Evolutionary conservation across 35 echinoderm and acorn worm genomes (phyloP).

Genomic region (Stichopus chloronotus): DNA sequence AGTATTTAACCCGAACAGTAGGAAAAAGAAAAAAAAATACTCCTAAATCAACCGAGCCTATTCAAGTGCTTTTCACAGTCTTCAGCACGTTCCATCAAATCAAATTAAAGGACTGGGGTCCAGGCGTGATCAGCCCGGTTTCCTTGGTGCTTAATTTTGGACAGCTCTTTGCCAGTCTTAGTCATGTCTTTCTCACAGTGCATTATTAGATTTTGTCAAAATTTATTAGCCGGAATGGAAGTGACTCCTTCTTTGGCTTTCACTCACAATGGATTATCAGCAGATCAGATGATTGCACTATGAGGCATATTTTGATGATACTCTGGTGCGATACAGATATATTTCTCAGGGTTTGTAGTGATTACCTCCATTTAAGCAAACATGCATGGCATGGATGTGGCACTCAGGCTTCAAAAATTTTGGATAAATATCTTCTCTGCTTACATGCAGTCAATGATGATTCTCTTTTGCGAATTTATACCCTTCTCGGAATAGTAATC

Average conservation of each 20-base stretch:
- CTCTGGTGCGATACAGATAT: neutral
- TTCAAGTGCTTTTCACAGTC: neutral
- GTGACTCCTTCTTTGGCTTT: neutral
- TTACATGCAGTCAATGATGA: no score
- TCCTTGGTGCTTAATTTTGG: neutral
- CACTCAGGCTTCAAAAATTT: no score
- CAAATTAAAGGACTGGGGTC: neutral
- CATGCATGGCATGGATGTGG: no score
- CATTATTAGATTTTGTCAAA: slow-evolving; percentile 10
- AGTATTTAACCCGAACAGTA: no score
- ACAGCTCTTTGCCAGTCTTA: neutral
- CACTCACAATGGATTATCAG: neutral
- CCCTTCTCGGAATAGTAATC: no score
- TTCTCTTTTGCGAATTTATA: no score
- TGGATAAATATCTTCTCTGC: no score
- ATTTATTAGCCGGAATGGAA: slow-evolving; percentile 22
- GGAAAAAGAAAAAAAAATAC: no score
- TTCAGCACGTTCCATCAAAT: neutral
- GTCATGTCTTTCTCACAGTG: neutral
- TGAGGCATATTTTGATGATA: neutral
- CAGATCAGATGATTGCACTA: neutral
- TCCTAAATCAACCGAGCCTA: neutral
- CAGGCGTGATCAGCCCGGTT: neutral
- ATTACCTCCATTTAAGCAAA: neutral
- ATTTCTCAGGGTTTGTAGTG: neutral